Evolutionary conservation across 1,140 invertebrate genomes (phyloP), one percentile per base, ranked within the genome.

Genomic region (Paralvinella palmiformis): DNA sequence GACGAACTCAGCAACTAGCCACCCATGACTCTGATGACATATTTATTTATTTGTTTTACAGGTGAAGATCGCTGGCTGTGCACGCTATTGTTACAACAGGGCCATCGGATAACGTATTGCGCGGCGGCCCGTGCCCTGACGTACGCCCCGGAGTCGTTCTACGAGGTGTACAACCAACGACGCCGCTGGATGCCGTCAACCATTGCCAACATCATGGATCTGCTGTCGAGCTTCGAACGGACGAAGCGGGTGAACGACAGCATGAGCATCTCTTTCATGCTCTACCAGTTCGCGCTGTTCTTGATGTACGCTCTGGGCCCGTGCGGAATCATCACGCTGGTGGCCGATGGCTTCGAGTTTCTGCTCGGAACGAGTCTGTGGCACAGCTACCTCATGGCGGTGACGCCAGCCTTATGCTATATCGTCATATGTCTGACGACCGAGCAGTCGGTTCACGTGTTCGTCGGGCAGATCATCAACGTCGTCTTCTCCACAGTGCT

Each of bases 11-110:
- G 20, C 32, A 57, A 5, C 7, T 31, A 29, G 6, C 5, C 1
- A 15, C 55, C 6, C 32, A 24, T 29, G 7, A 57, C n/a, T 53
- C 45, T 10, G 17, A n/a, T 50, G 45, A n/a, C n/a, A 27, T 35
- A 33, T 52, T 52, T 37, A 1, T 68, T 68, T 36, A 59, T 67
- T 37, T 69, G 65, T 33, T 68, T 71, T 69, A 31, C 71, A 81
- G 83, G 86, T 35, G 86, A 87, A 73, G 86, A 87, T 76, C 76
- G 86, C 33, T 87, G 86, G 86, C 70, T 87, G 4, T 88, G 86
- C 63, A 87, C 86, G 3, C 71, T 87, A 15, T 68, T 87, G 4
- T 74, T 87, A 2, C 86, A 87, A 71, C 72, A 84, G 65, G 86
- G 86, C 5, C 86, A 85, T 68, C 73, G 85, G 45, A 85, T 87